These are phyloP conservation scores for Acomys russatus DNA, from an alignment of 2,797 vertebrate genomes.

Conservation along the genomic window DNA sequence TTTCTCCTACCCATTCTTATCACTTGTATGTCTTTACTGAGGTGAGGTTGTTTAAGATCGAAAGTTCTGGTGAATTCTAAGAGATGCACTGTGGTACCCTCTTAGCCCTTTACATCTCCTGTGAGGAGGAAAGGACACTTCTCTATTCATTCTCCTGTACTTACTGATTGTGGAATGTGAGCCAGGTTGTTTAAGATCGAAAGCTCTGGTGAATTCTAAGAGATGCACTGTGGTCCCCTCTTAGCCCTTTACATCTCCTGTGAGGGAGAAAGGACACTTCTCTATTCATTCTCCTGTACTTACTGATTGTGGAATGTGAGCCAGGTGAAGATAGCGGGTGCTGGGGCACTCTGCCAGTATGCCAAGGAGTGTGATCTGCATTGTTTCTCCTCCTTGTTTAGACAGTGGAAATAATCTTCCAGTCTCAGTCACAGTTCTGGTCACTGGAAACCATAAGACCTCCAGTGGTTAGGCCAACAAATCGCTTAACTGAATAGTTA, in stretches of 20 bases:
- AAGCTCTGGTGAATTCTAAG: neutral
- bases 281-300: neutral
- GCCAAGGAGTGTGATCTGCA: neutral
- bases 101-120: neutral
- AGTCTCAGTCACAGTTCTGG: neutral
- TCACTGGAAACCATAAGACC: neutral
- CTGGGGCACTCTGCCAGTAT: neutral
- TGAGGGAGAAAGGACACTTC: neutral
- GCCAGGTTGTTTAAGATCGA: neutral
- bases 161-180: neutral
- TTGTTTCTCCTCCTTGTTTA: neutral
- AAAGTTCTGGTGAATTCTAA: neutral
- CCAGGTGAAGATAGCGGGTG: neutral
- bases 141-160: neutral
- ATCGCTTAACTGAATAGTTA: neutral
- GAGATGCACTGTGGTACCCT: neutral
- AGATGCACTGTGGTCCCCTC: neutral
- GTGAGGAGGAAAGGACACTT: neutral
- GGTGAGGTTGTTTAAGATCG: neutral
- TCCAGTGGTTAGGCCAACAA: neutral
- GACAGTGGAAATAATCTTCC: neutral
- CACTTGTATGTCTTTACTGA: neutral
- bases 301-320: too few species aligned
- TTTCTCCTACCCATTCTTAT: neutral
- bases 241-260: neutral